Evolutionary conservation across 2,797 vertebrate species (phyloP), one percentile per base, ranked within the genome.

Genomic region (Mastacembelus armatus): DNA sequence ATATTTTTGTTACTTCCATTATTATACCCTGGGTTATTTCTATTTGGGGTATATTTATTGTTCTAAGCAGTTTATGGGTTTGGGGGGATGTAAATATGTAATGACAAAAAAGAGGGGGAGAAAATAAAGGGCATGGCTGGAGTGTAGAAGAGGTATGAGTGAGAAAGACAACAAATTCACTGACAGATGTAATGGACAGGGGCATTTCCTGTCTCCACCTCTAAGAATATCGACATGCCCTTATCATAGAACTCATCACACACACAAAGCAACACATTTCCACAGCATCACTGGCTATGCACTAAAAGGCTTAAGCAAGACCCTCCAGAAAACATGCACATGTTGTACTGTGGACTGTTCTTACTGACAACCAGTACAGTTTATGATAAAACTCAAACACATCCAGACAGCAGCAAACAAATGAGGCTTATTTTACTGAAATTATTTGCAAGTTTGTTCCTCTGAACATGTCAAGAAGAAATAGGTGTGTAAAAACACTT

Each of bases 211-310:
- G 84, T 59, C 74, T 22, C 63, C 12, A 48, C 66, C 60, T 71
- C 38, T 5, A 54, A 14, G 56, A 78, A 64, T 71, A 82, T 49
- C 54, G 54, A 70, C 71, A 63, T 42, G 18, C 10, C 24, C 60
- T 72, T 70, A 70, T 84, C 87, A 87, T 78, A 82, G 56, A 62
- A 57, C n/a, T 69, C 44, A 32, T 58, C 48, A 15, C 56, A n/a
- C n/a, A n/a, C n/a, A n/a, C n/a, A n/a, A n/a, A n/a, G n/a, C n/a
- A n/a, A n/a, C n/a, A n/a, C n/a, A n/a, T 45, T 29, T 19, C 32
- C 59, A 52, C 18, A 11, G 22, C 18, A 39, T 12, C 12, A 44
- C 26, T 49, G 54, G 68, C 16, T 15, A 16, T 11, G 54, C 30
- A 36, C 2, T 22, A 14, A 4, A 40, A 39, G n/a, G n/a, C n/a